phyloP scores from a whole-genome alignment of 2,888 invertebrate species.

The Lypha dubia region DNA sequence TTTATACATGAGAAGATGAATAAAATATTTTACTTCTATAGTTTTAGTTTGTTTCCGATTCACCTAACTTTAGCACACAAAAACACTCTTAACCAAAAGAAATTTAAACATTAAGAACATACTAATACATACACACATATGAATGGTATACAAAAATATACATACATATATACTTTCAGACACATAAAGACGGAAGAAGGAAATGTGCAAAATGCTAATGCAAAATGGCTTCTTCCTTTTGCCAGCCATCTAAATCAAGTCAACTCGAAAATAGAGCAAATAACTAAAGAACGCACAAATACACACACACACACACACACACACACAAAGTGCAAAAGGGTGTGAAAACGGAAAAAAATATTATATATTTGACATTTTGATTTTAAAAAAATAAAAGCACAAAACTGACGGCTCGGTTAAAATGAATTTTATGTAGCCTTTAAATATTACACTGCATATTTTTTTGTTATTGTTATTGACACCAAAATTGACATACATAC shows the following conservation, averaged over 20 bases:
- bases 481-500: slow-evolving; percentile 1
- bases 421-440: not conserved
- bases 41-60: slow-evolving; percentile 34
- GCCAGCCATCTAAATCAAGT: slow-evolving; percentile 47
- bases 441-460: not conserved
- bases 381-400: not conserved
- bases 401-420: not conserved
- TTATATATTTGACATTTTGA: not conserved
- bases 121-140: not conserved
- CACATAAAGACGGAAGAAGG: slow-evolving; percentile 7
- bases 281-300: not conserved
- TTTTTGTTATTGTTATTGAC: slow-evolving; percentile 17
- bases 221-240: slow-evolving; percentile 53
- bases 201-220: slow-evolving; percentile 55
- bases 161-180: not conserved
- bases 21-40: slow-evolving; percentile 29
- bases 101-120: slow-evolving; percentile 7
- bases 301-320: not conserved
- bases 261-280: slow-evolving; percentile 40
- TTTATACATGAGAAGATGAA: slow-evolving; percentile 8
- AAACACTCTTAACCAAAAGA: not conserved
- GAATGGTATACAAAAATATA: not conserved
- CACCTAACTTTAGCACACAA: slow-evolving; percentile 34
- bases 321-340: slow-evolving; percentile 7
- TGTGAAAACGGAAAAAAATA: not conserved